phyloP scores from a whole-genome alignment of 2,797 vertebrate species.

The Simalia tracyae region DNA sequence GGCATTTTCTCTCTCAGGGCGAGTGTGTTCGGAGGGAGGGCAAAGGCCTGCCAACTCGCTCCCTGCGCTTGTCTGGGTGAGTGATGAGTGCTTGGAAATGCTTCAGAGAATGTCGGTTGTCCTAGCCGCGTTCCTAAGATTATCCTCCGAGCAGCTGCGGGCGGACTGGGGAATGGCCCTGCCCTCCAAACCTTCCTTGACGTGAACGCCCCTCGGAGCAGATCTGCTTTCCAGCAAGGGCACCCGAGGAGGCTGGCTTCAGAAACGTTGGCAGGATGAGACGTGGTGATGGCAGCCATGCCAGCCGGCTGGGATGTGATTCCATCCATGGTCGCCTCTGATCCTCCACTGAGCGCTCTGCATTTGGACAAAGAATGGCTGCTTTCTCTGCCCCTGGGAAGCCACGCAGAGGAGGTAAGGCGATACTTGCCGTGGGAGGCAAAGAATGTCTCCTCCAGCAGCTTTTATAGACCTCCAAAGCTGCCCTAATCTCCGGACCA shows the following conservation, averaged over 20 bases:
- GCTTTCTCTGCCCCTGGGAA: not conserved
- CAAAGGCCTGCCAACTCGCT: not conserved
- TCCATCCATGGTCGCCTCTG: not conserved
- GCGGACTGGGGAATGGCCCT: not conserved
- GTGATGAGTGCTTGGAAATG: not conserved
- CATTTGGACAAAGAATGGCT: not conserved
- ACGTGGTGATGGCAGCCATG: not conserved
- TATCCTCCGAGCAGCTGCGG: not conserved
- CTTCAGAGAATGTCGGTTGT: not conserved
- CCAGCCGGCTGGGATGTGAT: not conserved
- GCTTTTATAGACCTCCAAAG: conserved; percentile 2
- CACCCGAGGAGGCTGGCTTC: not conserved
- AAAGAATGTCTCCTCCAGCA: not conserved
- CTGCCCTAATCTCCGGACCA: not conserved
- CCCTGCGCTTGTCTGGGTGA: not conserved
- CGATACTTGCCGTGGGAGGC: not conserved
- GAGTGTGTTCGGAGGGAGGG: not conserved
- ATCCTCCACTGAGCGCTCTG: not conserved
- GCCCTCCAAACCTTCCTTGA: not conserved
- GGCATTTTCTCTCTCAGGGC: conserved; percentile 3
- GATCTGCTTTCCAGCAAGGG: not conserved
- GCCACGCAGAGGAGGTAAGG: not conserved
- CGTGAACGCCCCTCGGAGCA: too few relatives aligned
- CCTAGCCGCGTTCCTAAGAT: conserved; percentile 10
- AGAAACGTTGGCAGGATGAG: not conserved